Conservation (phyloP, 2,888 invertebrate species). For the Drosophila paramelanica region DNA sequence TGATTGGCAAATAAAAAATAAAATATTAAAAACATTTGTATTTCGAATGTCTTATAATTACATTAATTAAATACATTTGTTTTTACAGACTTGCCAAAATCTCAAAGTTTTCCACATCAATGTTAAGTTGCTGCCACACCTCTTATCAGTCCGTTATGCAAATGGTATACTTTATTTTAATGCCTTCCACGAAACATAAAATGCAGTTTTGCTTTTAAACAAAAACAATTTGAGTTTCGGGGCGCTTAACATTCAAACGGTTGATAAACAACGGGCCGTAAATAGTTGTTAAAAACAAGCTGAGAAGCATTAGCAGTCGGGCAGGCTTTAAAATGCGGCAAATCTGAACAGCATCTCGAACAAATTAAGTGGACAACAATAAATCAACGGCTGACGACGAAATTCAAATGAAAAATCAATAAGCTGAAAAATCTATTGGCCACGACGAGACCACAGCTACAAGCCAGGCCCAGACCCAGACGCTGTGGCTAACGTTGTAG, state of each 20-base stretch:
- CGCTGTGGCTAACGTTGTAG: constrained; percentile 22
- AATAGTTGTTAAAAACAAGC: constrained; percentile 36
- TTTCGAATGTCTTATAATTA: constrained; percentile 24
- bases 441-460: constrained; percentile 16
- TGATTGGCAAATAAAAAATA: background rate
- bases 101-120: constrained; percentile 4
- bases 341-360: constrained; percentile 74
- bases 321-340: constrained; percentile 48
- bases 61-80: constrained; percentile 16
- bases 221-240: constrained; percentile 54
- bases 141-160: constrained; percentile 49
- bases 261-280: constrained; percentile 38
- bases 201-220: constrained; percentile 31
- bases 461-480: constrained; percentile 1
- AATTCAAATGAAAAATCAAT: constrained; percentile 81
- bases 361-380: constrained; percentile 79
- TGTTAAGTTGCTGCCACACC: background rate
- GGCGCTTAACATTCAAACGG: constrained; percentile 1
- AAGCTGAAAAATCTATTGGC: constrained; percentile 72
- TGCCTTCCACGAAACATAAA: constrained; percentile 49
- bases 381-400: constrained; percentile 74
- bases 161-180: constrained; percentile 50
- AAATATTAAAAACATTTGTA: background rate
- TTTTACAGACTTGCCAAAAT: constrained; percentile 7
- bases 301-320: constrained; percentile 49